Percentiles rank a stretch among this genome's conserved stretches.
Evolutionary conservation across 2,888 invertebrate genomes (phyloP).

Genomic region (Drosophila vallismaia): DNA sequence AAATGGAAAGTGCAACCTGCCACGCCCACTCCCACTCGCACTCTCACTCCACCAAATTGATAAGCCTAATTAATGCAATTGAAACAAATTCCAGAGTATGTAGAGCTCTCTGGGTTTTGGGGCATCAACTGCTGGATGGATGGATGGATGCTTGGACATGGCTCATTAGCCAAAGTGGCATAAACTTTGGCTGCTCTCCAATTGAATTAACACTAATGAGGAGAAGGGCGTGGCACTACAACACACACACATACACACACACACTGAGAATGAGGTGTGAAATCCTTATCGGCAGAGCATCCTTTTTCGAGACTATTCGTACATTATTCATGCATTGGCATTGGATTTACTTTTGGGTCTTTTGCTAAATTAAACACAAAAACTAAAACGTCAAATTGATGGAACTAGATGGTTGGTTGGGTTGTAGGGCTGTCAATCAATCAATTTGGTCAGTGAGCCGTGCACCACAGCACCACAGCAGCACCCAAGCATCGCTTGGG

Average conservation of each 20-base stretch:
- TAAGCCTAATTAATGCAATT: conserved; percentile 74
- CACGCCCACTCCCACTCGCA: neutral
- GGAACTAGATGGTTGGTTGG: conserved; percentile 9
- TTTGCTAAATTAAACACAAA: conserved; percentile 31
- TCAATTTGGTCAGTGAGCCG: conserved; percentile 53
- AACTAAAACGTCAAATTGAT: conserved; percentile 31
- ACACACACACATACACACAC: conserved; percentile 13
- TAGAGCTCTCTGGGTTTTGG: conserved; percentile 18
- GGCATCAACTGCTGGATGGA: conserved; percentile 7
- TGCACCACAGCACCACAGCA: conserved; percentile 3
- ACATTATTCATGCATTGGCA: conserved; percentile 13
- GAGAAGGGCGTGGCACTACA: neutral
- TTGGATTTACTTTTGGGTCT: neutral
- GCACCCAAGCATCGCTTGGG: conserved; percentile 8
- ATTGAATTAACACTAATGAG: conserved; percentile 75
- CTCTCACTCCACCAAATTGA: conserved; percentile 12
- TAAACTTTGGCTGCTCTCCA: conserved; percentile 51
- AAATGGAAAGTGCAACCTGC: neutral
- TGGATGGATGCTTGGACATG: conserved; percentile 41
- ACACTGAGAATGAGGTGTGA: conserved; percentile 9
- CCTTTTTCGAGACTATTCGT: neutral
- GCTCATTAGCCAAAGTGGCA: conserved; percentile 73
- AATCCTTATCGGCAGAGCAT: conserved; percentile 10
- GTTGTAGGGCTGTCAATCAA: conserved; percentile 51
- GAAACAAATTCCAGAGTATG: conserved; percentile 54